phyloP scores from a whole-genome alignment of 2,888 invertebrate species.

The Pterostichus madidus region DNA sequence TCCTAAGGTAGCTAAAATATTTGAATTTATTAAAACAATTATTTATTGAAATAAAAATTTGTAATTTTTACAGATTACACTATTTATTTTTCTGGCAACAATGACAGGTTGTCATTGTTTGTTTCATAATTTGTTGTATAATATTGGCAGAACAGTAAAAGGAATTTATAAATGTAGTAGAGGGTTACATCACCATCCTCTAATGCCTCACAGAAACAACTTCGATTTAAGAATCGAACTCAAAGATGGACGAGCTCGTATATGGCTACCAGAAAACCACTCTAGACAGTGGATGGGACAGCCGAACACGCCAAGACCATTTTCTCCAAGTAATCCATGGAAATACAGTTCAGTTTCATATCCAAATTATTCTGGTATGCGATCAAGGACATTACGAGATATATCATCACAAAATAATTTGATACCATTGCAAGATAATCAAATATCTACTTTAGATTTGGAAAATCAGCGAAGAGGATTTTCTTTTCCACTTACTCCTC shows the following conservation, averaged over 20 bases:
- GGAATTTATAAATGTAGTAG: conserved; percentile 4
- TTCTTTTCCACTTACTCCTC: not conserved
- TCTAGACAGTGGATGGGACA: not conserved
- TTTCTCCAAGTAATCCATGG: not conserved
- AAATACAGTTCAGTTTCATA: not conserved
- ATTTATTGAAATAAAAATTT: not conserved
- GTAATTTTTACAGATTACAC: conserved; percentile 8
- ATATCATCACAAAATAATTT: not conserved
- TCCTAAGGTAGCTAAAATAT: conserved; percentile 6
- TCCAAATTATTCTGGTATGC: not conserved
- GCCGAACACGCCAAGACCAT: not conserved
- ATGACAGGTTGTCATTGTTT: not conserved
- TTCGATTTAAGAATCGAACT: conserved; percentile 19
- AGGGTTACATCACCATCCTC: not conserved
- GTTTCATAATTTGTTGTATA: conserved; percentile 2
- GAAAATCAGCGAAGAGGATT: too few species aligned
- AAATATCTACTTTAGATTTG: too few species aligned
- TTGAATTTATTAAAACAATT: not conserved
- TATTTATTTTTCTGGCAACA: conserved; percentile 13
- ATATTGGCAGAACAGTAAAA: conserved; percentile 8
- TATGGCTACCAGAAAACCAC: conserved; percentile 6
- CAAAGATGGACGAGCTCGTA: not conserved
- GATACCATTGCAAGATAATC: not conserved
- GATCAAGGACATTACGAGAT: not conserved
- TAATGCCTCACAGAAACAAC: not conserved